phyloP scores from a whole-genome alignment of 2,888 invertebrate species.

The Sphaeridia pumilis region DNA sequence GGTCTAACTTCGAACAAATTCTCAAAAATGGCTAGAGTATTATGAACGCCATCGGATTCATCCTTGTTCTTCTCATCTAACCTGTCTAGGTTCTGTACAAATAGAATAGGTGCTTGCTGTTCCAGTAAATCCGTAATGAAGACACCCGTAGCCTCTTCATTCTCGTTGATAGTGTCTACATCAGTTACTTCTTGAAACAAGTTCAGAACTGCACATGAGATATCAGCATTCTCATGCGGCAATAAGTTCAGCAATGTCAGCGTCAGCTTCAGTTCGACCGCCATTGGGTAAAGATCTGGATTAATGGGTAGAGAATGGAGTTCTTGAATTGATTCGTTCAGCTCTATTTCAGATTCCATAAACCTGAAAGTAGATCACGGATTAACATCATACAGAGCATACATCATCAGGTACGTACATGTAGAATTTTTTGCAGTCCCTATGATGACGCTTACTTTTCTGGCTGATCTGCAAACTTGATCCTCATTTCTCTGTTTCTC shows the following conservation, averaged over 20 bases:
- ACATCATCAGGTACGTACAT: background rate
- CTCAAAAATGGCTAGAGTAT: constrained; percentile 83
- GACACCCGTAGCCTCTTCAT: constrained; percentile 77
- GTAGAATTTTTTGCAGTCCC: background rate
- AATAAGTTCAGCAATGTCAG: constrained; percentile 83
- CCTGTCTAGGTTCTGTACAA: constrained; percentile 86
- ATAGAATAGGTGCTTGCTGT: constrained; percentile 74
- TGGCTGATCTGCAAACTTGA: constrained; percentile 92
- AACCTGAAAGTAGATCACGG: constrained; percentile 47
- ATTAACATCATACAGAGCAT: background rate
- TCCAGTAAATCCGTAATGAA: constrained; percentile 77
- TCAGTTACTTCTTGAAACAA: constrained; percentile 79
- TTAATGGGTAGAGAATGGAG: constrained; percentile 89
- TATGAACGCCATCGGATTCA: constrained; percentile 92
- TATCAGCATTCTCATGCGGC: constrained; percentile 92
- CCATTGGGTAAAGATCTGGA: constrained; percentile 82
- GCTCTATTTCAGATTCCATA: constrained; percentile 90
- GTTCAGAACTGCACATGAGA: constrained; percentile 66
- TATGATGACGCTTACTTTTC: constrained; percentile 53
- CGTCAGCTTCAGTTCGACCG: constrained; percentile 79
- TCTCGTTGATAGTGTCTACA: constrained; percentile 88
- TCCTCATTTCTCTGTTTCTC: constrained; percentile 93
- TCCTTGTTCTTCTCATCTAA: constrained; percentile 87
- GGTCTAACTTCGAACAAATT: constrained; percentile 85
- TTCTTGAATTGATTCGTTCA: constrained; percentile 77